Evolutionary conservation across 2,888 invertebrate genomes (phyloP).

Genomic region (Scaptomyza reducta): DNA sequence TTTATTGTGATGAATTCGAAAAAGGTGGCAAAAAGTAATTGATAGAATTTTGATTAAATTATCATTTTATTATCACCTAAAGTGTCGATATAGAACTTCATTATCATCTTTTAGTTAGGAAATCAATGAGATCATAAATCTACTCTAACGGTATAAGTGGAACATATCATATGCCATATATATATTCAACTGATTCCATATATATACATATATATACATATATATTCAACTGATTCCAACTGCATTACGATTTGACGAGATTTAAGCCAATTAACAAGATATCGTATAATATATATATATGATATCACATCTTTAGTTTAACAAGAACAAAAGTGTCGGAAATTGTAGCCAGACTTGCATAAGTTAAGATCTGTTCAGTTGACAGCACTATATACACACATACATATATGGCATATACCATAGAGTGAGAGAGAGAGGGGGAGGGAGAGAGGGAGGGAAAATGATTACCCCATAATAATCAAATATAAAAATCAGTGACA

Average conservation of each 20-base stretch:
- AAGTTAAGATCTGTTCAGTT: conserved; percentile 5
- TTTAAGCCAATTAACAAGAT: conserved; percentile 32
- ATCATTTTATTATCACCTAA: not conserved
- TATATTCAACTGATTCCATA: not conserved
- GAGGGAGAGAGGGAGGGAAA: not conserved
- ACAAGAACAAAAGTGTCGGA: conserved; percentile 42
- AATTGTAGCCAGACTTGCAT: conserved; percentile 22
- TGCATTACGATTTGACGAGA: conserved; percentile 35
- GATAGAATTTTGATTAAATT: conserved; percentile 3
- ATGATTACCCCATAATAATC: conserved; percentile 14
- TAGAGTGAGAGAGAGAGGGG: too few species aligned
- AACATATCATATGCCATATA: too few species aligned
- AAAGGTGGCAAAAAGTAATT: not conserved
- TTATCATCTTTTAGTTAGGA: too few species aligned
- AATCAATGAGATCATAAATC: too few species aligned
- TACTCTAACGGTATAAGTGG: too few species aligned
- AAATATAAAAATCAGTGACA: conserved; percentile 50
- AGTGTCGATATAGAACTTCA: too few species aligned
- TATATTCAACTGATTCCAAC: conserved; percentile 19
- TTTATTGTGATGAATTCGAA: conserved; percentile 3
- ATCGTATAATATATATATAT: conserved; percentile 5
- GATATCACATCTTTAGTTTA: conserved; percentile 28
- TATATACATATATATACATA: too few species aligned
- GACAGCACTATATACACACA: not conserved
- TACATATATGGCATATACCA: too few species aligned